Base-by-base conservation (phyloP, 1,140 invertebrate genomes). In the Sweltsa coloradensis region DNA sequence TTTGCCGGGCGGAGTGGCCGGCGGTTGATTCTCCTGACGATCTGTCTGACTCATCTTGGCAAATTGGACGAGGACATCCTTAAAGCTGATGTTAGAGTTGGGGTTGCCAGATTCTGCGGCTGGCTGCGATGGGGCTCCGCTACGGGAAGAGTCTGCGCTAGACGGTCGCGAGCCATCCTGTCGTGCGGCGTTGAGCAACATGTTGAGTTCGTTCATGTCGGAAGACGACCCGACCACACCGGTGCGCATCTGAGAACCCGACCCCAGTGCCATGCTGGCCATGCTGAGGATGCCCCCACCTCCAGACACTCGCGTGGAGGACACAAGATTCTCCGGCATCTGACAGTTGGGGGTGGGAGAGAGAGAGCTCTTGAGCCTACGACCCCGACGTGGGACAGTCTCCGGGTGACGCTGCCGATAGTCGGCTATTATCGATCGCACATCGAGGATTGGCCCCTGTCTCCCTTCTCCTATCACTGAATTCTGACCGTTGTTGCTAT, bases 381-480 rank as follows among this genome's bases (percentile, higher is more conserved):
- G 64, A 3, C 78, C 76, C 59, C 81, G 69, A 51, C 79, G 59
- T 0, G 81, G 81, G 1, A 81, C 77, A 6, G 72, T 66, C 52
- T 83, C 79, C 0, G 81, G 81, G 62, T 84, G 79, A 50, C 78
- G 68, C 37, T 83, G 76, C 49, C 83, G 72, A 57, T 87, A 85
- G 62, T 87, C 83, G 1, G 83, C 84, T 56, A 89, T 89, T 42
- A 89, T 81, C 3, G 84, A 81, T 57, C 82, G 75, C 9, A 89
- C 85, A 60, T 87, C 82, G 36, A 87, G 74, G 22, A 81, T 81
- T 0, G 81, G 75, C 0, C 85, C 80, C 55, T 87, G 81, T 18
- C 81, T 68, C 0, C 81, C 80, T 61, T 77, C 71, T 1, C 73
- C 71, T 42, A 74, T 70, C 22, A 71, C 64, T 25, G 67, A 57